Conservation (phyloP, 1,140 invertebrate genomes). For the Portunus trituberculatus region DNA sequence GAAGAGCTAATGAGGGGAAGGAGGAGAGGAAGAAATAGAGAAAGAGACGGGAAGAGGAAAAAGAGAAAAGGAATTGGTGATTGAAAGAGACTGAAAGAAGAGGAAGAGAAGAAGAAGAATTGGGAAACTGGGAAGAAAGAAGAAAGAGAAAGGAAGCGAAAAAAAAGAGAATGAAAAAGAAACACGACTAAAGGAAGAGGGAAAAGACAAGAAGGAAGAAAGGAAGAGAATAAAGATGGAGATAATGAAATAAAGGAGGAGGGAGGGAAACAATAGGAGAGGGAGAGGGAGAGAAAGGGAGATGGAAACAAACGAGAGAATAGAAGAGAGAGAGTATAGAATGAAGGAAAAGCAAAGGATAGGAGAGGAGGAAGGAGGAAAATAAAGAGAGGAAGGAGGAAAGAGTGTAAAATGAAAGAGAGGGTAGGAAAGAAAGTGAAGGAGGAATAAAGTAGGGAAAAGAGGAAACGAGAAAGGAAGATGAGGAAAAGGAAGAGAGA, state of each 20-base stretch:
- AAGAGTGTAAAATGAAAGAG: too few species aligned
- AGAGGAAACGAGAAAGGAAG: too few species aligned
- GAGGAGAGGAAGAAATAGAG: neutral
- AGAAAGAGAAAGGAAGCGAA: neutral
- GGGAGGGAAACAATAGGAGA: too few species aligned
- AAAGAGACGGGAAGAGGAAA: neutral
- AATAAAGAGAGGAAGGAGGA: neutral
- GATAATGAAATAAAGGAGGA: too few species aligned
- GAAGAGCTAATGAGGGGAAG: neutral
- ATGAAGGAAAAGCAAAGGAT: neutral
- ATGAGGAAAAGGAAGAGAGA: too few species aligned
- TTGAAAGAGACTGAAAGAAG: neutral
- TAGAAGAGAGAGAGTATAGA: too few species aligned
- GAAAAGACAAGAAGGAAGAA: neutral
- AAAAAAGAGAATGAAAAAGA: neutral
- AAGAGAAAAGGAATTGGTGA: neutral
- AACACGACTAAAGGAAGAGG: neutral
- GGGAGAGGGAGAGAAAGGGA: neutral
- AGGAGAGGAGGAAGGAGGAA: neutral
- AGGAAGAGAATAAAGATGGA: conserved; percentile 12
- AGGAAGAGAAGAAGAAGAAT: neutral
- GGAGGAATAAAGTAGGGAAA: too few species aligned
- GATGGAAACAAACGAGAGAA: neutral
- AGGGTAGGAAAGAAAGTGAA: too few species aligned
- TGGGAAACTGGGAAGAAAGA: neutral